Base-by-base conservation (phyloP, 2,113 vertebrate species). In the Girardinichthys multiradiatus region DNA sequence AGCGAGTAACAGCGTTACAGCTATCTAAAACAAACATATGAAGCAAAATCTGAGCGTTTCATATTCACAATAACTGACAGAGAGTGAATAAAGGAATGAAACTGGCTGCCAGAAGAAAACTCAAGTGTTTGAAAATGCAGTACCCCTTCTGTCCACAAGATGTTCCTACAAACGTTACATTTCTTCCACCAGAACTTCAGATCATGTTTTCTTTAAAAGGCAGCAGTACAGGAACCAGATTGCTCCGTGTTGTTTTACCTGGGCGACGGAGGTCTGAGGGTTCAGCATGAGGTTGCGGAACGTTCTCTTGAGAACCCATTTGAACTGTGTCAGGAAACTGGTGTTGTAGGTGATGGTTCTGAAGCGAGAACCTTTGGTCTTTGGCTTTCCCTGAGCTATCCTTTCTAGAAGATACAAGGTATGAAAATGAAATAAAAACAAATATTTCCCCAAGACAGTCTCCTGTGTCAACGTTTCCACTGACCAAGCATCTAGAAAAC, bases 261-360 rank as follows among this genome's bases (percentile, higher is more conserved):
- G 96, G 58, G 97, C 97, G n/a, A 98, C 10, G 10, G 96, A 97
- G 17, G 96, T 96, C 90, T 98, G 96, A 2, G 98, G 97, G 75
- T 96, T 98, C 37, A 98, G 91, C 66, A 97, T 0, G 5, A 98
- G 88, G 75, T 98, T 98, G 81, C 90, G 95, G 74, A 98, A 96
- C 0, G 96, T 95, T 45, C 97, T 96, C 70, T 68, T 95, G 17
- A 95, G 91, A 74, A 99, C 93, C 96, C 97, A 98, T 68, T 81
- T 94, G 87, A 99, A 94, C 87, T 99, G 98, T 19, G 97, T 97
- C 14, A 84, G 63, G 90, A 99, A 98, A 48, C 96, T 77, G 0
- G 94, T 98, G 80, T 85, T 92, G 71, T 97, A 97, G 0, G 95
- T 94, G 83, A 95, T 92, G 75, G 95, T 93, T 33, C 78, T 92